Evolutionary conservation across 2,888 invertebrate species (phyloP), one percentile per base, ranked within the genome.

Genomic region (Beris chalybata): DNA sequence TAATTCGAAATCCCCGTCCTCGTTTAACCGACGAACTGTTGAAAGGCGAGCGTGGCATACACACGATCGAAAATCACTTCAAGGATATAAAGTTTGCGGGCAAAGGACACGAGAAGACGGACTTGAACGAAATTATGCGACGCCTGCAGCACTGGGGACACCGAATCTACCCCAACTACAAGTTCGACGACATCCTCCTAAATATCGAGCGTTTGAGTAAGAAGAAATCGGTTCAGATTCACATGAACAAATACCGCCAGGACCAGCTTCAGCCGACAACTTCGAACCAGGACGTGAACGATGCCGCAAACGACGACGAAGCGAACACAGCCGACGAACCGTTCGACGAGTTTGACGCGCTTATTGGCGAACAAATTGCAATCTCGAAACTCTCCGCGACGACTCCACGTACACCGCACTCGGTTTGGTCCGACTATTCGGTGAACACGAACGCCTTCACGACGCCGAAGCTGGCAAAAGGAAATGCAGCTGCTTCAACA

Each of bases 81-180:
- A 87, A 90, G 74, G 87, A 91, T 73, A 88, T 95, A 12, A 90
- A 91, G 77, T 92, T 91, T 73, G 86, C 87, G 78, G 87, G 87
- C 0, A 90, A 89, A 79, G 92, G 92, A 0, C 83, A 90, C 76
- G 97, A 97, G 80, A 88, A 87, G 71, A 85, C 88, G 59, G 96
- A 97, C 80, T 81, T 98, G 47, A 86, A 91, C 73, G 79, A 86
- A 69, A 82, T 97, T 0, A 84, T 98, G 82, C 89, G 90, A 64
- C 88, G 87, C 66, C 77, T 97, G 64, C 93, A 97, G 74, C 94
- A 97, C 76, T 98, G 97, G 97, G 91, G 90, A 0, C 95, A 97
- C 79, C 84, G 96, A 58, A 81, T 98, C 71, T 96, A 90, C 80
- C 97, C 97, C 0, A 93, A 91, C 76, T 90, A 90, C 76, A 86